Conservation (phyloP, 2,888 invertebrate genomes). For the Ecdyonurus torrentis region DNA sequence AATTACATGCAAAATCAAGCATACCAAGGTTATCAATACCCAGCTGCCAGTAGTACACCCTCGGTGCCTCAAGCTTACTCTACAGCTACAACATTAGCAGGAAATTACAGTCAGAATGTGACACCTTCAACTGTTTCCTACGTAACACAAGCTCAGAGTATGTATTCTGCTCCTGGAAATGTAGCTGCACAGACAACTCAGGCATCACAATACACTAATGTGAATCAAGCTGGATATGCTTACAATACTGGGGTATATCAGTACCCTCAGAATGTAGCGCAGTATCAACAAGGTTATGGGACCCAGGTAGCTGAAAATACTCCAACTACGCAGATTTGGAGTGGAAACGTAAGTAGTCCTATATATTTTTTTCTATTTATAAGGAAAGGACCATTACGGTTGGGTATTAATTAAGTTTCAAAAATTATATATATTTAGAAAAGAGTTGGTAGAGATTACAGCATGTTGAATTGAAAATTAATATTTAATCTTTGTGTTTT, state of each 20-base stretch:
- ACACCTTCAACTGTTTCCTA: background rate
- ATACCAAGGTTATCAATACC: constrained; percentile 2
- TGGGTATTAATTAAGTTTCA: no score
- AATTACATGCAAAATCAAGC: background rate
- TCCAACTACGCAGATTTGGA: background rate
- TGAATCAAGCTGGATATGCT: background rate
- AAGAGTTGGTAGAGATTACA: no score
- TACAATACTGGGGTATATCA: background rate
- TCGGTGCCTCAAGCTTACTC: background rate
- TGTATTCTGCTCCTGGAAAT: background rate
- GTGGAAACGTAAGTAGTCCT: background rate
- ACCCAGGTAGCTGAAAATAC: background rate
- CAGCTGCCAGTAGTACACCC: constrained; percentile 6
- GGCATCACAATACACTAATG: background rate
- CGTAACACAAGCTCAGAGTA: background rate
- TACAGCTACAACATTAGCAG: background rate
- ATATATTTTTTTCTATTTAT: background rate
- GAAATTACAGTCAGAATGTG: background rate
- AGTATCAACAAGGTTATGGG: background rate
- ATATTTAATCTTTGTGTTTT: no score
- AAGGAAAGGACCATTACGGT: no score
- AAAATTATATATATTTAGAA: no score
- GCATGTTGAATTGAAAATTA: no score
- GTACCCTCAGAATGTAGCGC: background rate
- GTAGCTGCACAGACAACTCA: background rate